Base-by-base conservation (phyloP, 2,888 invertebrate genomes). In the Autographa pulchrina region DNA sequence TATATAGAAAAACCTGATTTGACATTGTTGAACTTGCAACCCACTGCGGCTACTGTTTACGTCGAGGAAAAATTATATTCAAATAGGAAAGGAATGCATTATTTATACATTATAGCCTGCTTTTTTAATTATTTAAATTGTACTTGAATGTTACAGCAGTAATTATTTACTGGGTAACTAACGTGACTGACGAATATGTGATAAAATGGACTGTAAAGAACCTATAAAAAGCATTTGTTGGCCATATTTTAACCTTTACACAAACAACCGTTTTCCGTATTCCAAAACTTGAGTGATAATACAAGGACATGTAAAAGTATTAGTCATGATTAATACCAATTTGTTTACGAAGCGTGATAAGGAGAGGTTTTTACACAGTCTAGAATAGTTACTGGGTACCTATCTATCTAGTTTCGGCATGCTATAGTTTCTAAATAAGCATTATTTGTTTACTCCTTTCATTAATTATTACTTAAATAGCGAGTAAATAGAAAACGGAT, bases 1-100 rank as follows among this genome's bases (percentile, higher is more conserved):
- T 92, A 91, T 84, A 88, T 84, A 81, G 78, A 82, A 84, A 85
- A 89, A 90, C 88, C 84, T 84, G 89, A 87, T 87, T 87, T 86
- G 79, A 81, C 86, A 86, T 85, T 86, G 83, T 86, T 85, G 62
- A 78, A 80, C 75, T 69, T 81, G 74, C 81, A 74, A 76, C 81
- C n/a, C n/a, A n/a, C n/a, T n/a, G n/a, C 82, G 81, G 82, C 86
- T 88, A 86, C 84, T 71, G 75, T 83, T 74, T 80, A 74, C 70
- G 72, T 80, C 64, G 78, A 85, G 86, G 86, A 84, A 88, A 85
- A 84, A 78, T 78, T 56, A 65, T 64, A 72, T 67, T 70, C 60
- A 65, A 75, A 67, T 71, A 69, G 62, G 58, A 18, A 69, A 77
- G 63, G 68, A 65, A 69, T 66, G 74, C 54, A 63, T 52, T 65